Evolutionary conservation across 2,888 invertebrate genomes (phyloP).

Genomic region (Branchipolynoe longqiensis): DNA sequence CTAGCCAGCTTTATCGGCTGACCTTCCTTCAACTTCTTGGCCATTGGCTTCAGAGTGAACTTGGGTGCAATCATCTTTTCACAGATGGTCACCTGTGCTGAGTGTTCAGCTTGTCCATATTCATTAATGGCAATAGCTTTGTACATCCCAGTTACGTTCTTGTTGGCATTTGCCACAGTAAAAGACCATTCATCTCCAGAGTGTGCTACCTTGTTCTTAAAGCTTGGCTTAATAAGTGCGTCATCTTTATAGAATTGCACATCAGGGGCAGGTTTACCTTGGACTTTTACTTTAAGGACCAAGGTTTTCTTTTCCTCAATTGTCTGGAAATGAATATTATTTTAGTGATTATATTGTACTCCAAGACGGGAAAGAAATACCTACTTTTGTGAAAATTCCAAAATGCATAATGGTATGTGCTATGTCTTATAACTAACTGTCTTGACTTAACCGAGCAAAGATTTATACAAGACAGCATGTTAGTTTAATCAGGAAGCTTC

Average conservation of each 20-base stretch:
- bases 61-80: slow-evolving; percentile 78
- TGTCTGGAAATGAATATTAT: too few relatives aligned
- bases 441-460: too few relatives aligned
- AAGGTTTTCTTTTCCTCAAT: slow-evolving; percentile 67
- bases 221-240: slow-evolving; percentile 88
- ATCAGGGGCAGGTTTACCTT: slow-evolving; percentile 93
- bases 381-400: too few relatives aligned
- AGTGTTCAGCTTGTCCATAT: slow-evolving; percentile 64
- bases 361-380: too few relatives aligned
- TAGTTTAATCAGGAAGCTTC: too few relatives aligned
- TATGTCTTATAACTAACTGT: too few relatives aligned
- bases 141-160: slow-evolving; percentile 78
- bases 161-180: slow-evolving; percentile 70
- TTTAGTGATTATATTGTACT: too few relatives aligned
- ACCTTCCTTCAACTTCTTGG: slow-evolving; percentile 78
- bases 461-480: too few relatives aligned
- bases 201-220: slow-evolving; percentile 89
- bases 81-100: slow-evolving; percentile 88
- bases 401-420: too few relatives aligned
- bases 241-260: slow-evolving; percentile 95
- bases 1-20: slow-evolving; percentile 79
- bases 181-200: slow-evolving; percentile 82
- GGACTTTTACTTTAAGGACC: slow-evolving; percentile 83
- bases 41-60: slow-evolving; percentile 75
- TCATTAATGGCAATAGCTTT: slow-evolving; percentile 67